Evolutionary conservation across 2,888 invertebrate genomes (phyloP).

Genomic region (Agrochola lychnidis): DNA sequence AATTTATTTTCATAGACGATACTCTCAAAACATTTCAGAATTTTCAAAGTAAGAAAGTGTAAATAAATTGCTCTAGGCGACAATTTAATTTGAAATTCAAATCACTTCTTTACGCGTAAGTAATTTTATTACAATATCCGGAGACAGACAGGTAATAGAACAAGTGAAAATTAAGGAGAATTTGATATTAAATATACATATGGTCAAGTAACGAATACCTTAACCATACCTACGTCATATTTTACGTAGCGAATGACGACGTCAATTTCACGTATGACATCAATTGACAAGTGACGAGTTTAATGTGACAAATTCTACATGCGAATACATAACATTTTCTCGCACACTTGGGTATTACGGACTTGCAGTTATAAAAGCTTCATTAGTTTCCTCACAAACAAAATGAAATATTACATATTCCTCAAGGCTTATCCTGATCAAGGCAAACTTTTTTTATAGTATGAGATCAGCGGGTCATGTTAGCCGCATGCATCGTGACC

Average conservation of each 20-base stretch:
- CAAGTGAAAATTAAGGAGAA: slow-evolving; percentile 17
- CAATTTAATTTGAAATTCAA: slow-evolving; percentile 52
- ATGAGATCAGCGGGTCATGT: background rate
- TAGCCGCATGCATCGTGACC: too few relatives aligned
- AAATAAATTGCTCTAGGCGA: slow-evolving; percentile 29
- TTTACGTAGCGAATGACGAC: background rate
- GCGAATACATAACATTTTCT: background rate
- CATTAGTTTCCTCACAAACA: background rate
- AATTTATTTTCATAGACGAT: slow-evolving; percentile 26
- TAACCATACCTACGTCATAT: background rate
- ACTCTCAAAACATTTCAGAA: slow-evolving; percentile 5
- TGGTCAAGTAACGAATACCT: background rate
- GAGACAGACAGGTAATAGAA: slow-evolving; percentile 30
- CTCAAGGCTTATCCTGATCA: background rate
- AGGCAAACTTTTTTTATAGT: background rate
- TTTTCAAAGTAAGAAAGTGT: slow-evolving; percentile 26
- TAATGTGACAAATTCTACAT: background rate
- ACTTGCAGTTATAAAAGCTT: background rate
- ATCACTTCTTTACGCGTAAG: slow-evolving; percentile 39
- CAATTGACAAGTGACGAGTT: background rate
- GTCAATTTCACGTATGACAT: background rate
- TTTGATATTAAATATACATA: background rate
- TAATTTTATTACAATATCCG: slow-evolving; percentile 40
- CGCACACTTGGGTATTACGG: background rate
- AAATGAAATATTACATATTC: too few relatives aligned